A percentile compares a stretch with the other conserved stretches of the same genome.
Evolutionary conservation across 2,113 vertebrate genomes (phyloP).

Genomic region (Tenebrosternarchus preto): DNA sequence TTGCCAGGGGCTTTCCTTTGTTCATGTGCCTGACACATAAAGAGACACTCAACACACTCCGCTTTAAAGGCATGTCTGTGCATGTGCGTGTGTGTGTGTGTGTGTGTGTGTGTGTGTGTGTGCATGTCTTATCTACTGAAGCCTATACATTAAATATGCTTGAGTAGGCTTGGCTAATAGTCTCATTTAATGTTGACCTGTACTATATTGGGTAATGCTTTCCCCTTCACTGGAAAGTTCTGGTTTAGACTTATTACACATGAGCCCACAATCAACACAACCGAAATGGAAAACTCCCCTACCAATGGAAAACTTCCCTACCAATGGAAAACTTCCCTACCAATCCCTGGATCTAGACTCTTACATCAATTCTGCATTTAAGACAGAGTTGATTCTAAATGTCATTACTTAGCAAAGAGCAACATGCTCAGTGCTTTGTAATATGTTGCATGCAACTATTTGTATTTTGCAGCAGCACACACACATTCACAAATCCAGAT

Average conservation of each 20-base stretch:
- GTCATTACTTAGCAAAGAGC: neutral
- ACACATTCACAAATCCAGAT: constrained; percentile 34
- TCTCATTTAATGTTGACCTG: neutral
- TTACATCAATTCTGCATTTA: no score
- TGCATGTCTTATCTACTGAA: neutral
- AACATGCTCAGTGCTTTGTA: neutral
- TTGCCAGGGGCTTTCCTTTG: constrained; percentile 30
- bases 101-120: neutral
- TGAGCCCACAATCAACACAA: no score
- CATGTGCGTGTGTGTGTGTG: neutral
- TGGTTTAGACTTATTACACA: no score
- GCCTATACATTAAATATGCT: neutral
- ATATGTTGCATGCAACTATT: neutral
- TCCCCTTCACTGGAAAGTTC: no score
- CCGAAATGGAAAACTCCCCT: no score
- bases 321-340: no score
- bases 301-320: no score
- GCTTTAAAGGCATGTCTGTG: neutral
- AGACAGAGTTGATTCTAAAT: no score
- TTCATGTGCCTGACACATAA: neutral
- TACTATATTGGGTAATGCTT: neutral
- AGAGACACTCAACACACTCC: neutral
- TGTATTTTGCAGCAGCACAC: neutral
- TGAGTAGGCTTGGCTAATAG: neutral
- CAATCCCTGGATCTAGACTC: no score